phyloP scores from a whole-genome alignment of 2,113 vertebrate genomes.

The Oophaga pumilio region DNA sequence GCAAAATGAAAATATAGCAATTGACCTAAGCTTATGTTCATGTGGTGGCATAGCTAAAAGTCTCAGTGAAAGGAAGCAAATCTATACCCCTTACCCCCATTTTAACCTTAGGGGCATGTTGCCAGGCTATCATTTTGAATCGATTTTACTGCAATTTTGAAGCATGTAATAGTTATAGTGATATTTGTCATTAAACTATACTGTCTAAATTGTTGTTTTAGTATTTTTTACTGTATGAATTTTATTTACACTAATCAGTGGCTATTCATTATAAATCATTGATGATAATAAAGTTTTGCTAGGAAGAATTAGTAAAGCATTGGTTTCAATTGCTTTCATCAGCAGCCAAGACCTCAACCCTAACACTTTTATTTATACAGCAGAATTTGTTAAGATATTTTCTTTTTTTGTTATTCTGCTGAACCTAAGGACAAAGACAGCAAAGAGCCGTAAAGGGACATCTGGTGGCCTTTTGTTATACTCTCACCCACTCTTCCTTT shows the following conservation, averaged over 20 bases:
- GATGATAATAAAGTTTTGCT: no score
- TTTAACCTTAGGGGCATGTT: not conserved
- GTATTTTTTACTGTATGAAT: not conserved
- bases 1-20: not conserved
- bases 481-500: no score
- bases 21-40: slow-evolving; percentile 8
- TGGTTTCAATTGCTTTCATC: no score
- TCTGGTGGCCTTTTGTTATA: no score
- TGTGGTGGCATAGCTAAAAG: not conserved
- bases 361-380: no score
- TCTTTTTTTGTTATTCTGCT: no score
- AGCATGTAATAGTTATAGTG: not conserved
- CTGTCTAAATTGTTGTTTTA: not conserved
- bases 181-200: not conserved
- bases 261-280: no score
- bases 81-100: not conserved
- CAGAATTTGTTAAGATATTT: no score
- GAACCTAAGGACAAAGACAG: no score
- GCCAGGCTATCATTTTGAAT: not conserved
- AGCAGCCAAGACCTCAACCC: no score
- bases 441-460: no score
- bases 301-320: no score
- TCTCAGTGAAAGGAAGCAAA: not conserved
- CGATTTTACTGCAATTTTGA: not conserved
- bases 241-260: not conserved